Percentiles rank a stretch among this genome's conserved stretches.
These are phyloP conservation scores for Neria commutata DNA, from an alignment of 2,888 invertebrate species.

Conservation along the genomic window DNA sequence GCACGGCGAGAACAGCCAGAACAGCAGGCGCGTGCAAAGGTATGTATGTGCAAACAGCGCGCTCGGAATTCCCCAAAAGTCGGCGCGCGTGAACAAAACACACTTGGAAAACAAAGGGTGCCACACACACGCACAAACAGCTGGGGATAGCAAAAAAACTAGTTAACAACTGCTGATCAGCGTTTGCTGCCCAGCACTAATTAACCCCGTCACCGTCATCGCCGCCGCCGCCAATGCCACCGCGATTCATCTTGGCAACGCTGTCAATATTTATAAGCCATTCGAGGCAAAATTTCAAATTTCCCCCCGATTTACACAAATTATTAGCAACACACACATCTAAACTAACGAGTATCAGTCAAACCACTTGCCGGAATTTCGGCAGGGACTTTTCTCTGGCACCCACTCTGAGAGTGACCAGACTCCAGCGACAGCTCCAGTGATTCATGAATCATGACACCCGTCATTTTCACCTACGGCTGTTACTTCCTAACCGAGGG, in stretches of 20 bases:
- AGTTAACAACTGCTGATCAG: neutral
- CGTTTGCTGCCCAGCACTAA: constrained; percentile 8
- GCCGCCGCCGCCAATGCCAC: neutral
- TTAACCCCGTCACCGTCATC: constrained; percentile 14
- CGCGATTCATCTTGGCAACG: no score
- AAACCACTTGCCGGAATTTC: no score
- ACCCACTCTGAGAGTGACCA: no score
- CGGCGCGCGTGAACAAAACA: constrained; percentile 13
- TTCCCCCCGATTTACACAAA: neutral
- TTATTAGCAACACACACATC: no score
- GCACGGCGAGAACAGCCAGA: neutral
- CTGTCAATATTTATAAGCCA: neutral
- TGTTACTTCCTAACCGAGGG: no score
- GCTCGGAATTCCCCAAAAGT: constrained; percentile 24
- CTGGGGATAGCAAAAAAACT: neutral
- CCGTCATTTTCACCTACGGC: no score
- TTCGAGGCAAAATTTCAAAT: neutral
- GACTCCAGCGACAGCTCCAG: no score
- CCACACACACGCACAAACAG: neutral
- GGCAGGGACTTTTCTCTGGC: no score
- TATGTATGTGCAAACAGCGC: no score
- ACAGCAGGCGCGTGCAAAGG: neutral
- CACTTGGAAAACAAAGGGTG: constrained; percentile 1
- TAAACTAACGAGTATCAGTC: no score
- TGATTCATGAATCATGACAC: no score